Percentiles rank a stretch among this genome's conserved stretches.
phyloP scores from a whole-genome alignment of 2,888 invertebrate species.

The Eupelmus urozonus region DNA sequence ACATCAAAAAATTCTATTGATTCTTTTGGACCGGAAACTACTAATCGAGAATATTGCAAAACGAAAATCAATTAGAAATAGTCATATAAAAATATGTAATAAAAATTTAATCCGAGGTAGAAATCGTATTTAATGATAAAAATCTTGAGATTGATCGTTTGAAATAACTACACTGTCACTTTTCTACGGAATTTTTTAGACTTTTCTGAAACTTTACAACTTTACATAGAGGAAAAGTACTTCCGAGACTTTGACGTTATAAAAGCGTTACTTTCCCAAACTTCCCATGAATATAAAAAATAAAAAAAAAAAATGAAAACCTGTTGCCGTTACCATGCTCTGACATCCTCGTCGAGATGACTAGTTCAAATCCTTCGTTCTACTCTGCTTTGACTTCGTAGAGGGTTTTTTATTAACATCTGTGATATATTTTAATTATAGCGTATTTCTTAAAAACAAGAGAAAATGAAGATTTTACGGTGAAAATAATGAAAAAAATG shows the following conservation, averaged over 20 bases:
- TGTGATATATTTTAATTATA: slow-evolving; percentile 76
- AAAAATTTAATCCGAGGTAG: slow-evolving; percentile 26
- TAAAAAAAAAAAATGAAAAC: slow-evolving; percentile 9
- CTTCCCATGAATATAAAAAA: slow-evolving; percentile 16
- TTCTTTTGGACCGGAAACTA: background rate
- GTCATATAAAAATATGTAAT: background rate
- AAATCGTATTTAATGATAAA: slow-evolving; percentile 11
- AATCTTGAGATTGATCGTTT: slow-evolving; percentile 30
- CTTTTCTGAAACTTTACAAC: slow-evolving; percentile 60
- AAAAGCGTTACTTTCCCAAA: slow-evolving; percentile 35
- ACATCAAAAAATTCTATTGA: background rate
- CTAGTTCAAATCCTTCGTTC: slow-evolving; percentile 63
- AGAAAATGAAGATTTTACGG: slow-evolving; percentile 51
- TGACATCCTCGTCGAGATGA: slow-evolving; percentile 57
- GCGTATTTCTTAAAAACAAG: slow-evolving; percentile 69
- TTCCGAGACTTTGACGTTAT: slow-evolving; percentile 60
- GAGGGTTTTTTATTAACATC: slow-evolving; percentile 74
- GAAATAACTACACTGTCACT: slow-evolving; percentile 52
- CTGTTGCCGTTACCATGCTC: slow-evolving; percentile 59
- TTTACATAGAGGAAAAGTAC: slow-evolving; percentile 56
- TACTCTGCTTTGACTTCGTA: slow-evolving; percentile 68
- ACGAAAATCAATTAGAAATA: background rate
- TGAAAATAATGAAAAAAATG: slow-evolving; percentile 51
- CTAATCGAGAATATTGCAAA: too few species aligned
- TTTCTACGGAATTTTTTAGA: slow-evolving; percentile 58